Evolutionary conservation across 2,797 vertebrate species (phyloP), one percentile per base, ranked within the genome.

Genomic region (Xyrichtys novacula): DNA sequence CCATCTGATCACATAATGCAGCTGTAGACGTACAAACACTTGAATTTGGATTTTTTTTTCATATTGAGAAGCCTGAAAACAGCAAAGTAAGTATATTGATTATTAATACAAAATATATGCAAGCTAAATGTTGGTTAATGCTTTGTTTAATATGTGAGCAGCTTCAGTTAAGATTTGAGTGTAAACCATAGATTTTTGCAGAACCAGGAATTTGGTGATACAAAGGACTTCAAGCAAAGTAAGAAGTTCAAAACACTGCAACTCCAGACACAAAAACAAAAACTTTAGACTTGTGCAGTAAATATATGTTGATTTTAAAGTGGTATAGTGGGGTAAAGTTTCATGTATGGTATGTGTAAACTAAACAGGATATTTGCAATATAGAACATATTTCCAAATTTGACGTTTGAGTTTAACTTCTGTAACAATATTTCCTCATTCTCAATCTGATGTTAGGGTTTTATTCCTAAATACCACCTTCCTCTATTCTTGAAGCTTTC

Each of bases 21-120:
- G 43, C 19, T 47, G 25, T 38, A 19, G 54, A 25, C 26, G 1
- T 8, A 36, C 34, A 16, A 29, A 32, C 34, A 50, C 17, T 29
- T 60, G 5, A 3, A 32, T 48, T 42, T 31, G 20, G 39, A 14
- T 0, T 52, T 34, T 10, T 26, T 19, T 15, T 14, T 26, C 14
- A 10, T 20, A 8, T 7, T 17, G 22, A 52, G 40, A 11, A 57
- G 19, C 32, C 39, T 28, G 43, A 55, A 29, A 3, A 52, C 19
- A 58, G n/a, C 0, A 17, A 68, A 39, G 69, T 73, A 43, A 58
- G 4, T 14, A 17, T 8, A 25, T 11, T 17, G 6, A 49, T 66
- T 14, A 39, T 53, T 26, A 3, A 26, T 61, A 19, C 31, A 15
- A 39, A 10, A 29, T 8, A 39, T 46, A 12, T 14, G n/a, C 29